Percentiles rank a stretch among this genome's conserved stretches.
Evolutionary conservation across 2,113 vertebrate genomes (phyloP).

Genomic region (Meriones unguiculatus): DNA sequence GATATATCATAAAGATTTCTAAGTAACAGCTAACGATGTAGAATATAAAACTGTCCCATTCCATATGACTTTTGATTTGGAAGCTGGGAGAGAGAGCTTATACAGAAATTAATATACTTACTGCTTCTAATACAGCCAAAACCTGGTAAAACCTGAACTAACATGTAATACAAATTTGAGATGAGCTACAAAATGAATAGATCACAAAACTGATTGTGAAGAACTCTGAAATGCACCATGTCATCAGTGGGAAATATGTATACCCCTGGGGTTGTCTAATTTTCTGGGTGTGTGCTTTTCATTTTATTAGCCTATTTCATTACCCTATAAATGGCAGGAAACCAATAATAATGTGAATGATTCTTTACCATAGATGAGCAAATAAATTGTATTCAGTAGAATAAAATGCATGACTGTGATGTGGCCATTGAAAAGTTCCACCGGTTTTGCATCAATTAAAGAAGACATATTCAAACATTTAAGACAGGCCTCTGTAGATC

Average conservation of each 20-base stretch:
- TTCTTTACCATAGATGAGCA: background rate
- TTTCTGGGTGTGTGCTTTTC: background rate
- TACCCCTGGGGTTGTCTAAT: background rate
- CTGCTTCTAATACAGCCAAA: background rate
- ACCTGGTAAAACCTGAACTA: background rate
- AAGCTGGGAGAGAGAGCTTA: background rate
- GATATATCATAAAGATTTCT: background rate
- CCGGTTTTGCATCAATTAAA: conserved; percentile 17
- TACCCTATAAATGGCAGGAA: background rate
- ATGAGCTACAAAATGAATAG: background rate
- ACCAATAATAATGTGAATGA: conserved; percentile 13
- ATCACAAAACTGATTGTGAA: background rate
- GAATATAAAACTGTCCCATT: background rate
- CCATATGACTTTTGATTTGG: background rate
- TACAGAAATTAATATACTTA: background rate
- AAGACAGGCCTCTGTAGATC: background rate
- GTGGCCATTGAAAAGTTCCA: background rate
- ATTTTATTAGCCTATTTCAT: conserved; percentile 10
- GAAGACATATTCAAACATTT: background rate
- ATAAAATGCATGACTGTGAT: conserved; percentile 27
- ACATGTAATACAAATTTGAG: background rate
- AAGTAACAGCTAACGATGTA: background rate
- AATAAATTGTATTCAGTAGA: conserved; percentile 31
- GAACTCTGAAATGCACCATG: background rate
- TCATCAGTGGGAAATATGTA: background rate